Evolutionary conservation across 2,888 invertebrate genomes (phyloP).

Genomic region (Sabatieria punctata): DNA sequence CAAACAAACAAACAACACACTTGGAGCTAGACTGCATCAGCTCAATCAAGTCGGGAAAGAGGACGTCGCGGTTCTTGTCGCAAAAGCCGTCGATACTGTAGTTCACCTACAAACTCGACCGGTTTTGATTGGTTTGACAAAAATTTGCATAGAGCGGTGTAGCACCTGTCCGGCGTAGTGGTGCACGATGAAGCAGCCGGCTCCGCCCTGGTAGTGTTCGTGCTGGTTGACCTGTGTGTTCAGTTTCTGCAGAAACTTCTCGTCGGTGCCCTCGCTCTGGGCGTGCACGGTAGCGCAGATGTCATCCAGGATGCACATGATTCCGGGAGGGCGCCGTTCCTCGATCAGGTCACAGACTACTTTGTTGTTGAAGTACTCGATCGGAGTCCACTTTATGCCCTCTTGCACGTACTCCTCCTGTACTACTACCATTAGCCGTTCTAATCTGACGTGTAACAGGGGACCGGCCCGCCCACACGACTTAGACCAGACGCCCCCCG

Average conservation of each 20-base stretch:
- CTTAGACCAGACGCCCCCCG: no score
- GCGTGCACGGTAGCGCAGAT: conserved; percentile 52
- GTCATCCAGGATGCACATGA: conserved; percentile 49
- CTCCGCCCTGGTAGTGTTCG: conserved; percentile 43
- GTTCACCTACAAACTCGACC: conserved; percentile 29
- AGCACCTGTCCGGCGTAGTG: conserved; percentile 52
- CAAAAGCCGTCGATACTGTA: conserved; percentile 50
- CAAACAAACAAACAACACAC: conserved; percentile 26
- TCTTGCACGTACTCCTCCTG: conserved; percentile 51
- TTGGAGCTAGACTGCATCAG: conserved; percentile 48
- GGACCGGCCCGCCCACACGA: no score
- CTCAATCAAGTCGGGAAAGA: conserved; percentile 47
- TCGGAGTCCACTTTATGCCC: conserved; percentile 49
- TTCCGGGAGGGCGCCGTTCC: conserved; percentile 43
- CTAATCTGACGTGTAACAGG: no score
- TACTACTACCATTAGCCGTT: no score
- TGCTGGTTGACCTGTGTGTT: conserved; percentile 39
- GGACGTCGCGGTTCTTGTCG: conserved; percentile 49
- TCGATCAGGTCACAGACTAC: conserved; percentile 52
- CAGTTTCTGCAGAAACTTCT: conserved; percentile 39
- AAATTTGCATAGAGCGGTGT: neutral
- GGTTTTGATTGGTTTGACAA: neutral
- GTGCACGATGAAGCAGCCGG: conserved; percentile 44
- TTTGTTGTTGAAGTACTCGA: conserved; percentile 53
- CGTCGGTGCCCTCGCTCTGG: conserved; percentile 47